phyloP scores from a whole-genome alignment of 2,113 vertebrate genomes.

The Cyprinodon brontotheroides region DNA sequence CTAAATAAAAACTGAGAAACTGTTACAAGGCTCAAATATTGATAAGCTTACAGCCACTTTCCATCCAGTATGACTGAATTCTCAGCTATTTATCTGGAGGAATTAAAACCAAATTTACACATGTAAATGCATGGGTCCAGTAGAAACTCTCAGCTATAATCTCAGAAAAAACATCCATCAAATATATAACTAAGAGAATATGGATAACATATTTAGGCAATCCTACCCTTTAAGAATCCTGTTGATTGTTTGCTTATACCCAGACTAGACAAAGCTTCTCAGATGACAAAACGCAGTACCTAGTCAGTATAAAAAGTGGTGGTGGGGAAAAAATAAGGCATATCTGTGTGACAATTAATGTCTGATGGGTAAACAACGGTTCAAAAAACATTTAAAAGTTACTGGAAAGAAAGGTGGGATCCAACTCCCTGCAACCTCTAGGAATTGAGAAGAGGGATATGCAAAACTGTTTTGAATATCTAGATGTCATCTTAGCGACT shows the following conservation, averaged over 20 bases:
- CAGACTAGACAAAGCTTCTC: neutral
- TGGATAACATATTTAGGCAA: neutral
- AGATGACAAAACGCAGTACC: neutral
- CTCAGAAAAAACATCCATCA: too few relatives aligned
- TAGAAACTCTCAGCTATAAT: too few relatives aligned
- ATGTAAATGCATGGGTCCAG: too few relatives aligned
- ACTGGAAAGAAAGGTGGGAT: neutral
- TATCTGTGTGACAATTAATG: neutral
- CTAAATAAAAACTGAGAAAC: too few relatives aligned
- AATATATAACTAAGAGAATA: neutral
- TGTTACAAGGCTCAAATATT: too few relatives aligned
- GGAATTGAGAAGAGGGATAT: constrained; percentile 11
- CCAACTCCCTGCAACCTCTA: neutral
- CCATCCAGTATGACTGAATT: too few relatives aligned
- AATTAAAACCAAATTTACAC: too few relatives aligned
- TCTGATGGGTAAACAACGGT: neutral
- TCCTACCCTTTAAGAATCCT: neutral
- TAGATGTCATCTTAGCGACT: neutral
- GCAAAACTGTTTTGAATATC: constrained; percentile 9
- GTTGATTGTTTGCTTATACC: neutral
- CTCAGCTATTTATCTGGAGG: too few relatives aligned
- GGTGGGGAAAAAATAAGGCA: constrained; percentile 29
- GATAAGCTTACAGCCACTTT: too few relatives aligned
- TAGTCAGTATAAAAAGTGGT: neutral
- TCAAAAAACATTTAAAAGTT: neutral